Evolutionary conservation across 35 echinoderm and acorn worm genomes (phyloP), one percentile per base, ranked within the genome.

Genomic region (Apostichopus japonicus): DNA sequence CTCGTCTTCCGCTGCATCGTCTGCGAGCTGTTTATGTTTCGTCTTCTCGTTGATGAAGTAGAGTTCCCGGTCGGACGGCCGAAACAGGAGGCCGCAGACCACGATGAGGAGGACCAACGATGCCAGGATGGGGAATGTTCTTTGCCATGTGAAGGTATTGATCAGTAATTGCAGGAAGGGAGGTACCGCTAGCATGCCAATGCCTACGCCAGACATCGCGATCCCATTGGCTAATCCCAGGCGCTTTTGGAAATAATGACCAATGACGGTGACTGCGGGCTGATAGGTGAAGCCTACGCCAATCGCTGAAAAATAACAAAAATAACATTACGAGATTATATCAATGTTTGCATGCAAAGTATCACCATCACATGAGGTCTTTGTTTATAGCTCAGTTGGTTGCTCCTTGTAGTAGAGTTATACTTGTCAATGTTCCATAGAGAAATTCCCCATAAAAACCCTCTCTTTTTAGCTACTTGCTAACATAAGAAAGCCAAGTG

Each of bases 171-270:
- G 86, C 24, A 90, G 16, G 5, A 94, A 86, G 16, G 57, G 93
- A 3, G 93, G 62, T 22, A 94, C 21, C 16, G 90, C 44, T 6
- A 94, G 13, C 77, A 90, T 82, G 9, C 86, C 93, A 6, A 94
- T 24, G 17, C 93, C 93, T 22, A 70, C 77, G 8, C 93, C 93
- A 24, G 86, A 80, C 54, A 82, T 76, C 6, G 86, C 87, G 8
- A 94, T 51, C 4, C 86, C 93, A 90, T 94, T 94, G 70, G 93
- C 93, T 15, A 94, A 25, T 53, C 75, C 93, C 19, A 90, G 77
- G 9, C 24, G 55, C 52, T 71, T 65, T 53, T 90, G 86, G 23
- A 94, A 90, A 59, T 90, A 94, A 65, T 55, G 71, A 16, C 73
- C 53, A 24, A 89, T 75, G 58, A 94, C 86, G 6, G 63, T 87